A percentile compares a stretch with the other conserved stretches of the same genome.
Conservation (phyloP, 2,888 invertebrate genomes). For the Pogonocherus hispidulus region DNA sequence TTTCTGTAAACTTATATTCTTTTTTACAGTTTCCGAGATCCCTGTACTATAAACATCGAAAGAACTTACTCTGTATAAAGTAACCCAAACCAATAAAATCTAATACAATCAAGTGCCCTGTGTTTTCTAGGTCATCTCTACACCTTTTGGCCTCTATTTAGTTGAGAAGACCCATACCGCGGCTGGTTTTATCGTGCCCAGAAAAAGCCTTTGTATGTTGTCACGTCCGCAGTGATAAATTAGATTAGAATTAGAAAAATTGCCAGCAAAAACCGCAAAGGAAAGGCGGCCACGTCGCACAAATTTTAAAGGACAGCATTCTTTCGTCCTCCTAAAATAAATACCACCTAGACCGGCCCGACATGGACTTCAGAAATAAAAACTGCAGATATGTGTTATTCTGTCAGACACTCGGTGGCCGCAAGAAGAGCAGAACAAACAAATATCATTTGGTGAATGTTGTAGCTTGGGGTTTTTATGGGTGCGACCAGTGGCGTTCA, state of each 20-base stretch:
- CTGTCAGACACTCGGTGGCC: slow-evolving; percentile 59
- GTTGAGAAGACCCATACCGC: no score
- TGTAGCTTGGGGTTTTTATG: slow-evolving; percentile 48
- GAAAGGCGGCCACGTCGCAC: slow-evolving; percentile 53
- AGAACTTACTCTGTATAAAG: no score
- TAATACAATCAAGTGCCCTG: no score
- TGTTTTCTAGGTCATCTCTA: no score
- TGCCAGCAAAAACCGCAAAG: slow-evolving; percentile 47
- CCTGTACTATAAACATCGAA: no score
- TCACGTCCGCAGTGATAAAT: slow-evolving; percentile 49
- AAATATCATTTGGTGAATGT: slow-evolving; percentile 57
- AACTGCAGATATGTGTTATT: slow-evolving; percentile 60
- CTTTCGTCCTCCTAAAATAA: slow-evolving; percentile 54
- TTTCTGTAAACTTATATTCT: no score
- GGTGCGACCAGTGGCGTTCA: slow-evolving; percentile 31
- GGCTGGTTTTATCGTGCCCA: background rate
- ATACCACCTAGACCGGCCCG: slow-evolving; percentile 54
- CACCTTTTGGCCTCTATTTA: no score
- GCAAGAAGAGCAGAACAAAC: slow-evolving; percentile 61
- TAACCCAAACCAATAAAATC: no score
- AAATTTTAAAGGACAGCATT: slow-evolving; percentile 61
- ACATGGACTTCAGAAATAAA: slow-evolving; percentile 47
- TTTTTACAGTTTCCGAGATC: no score
- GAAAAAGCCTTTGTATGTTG: slow-evolving; percentile 36
- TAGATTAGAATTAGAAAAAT: slow-evolving; percentile 52